Evolutionary conservation across 2,888 invertebrate species (phyloP).

Genomic region (Drosophila parthenogenetica): DNA sequence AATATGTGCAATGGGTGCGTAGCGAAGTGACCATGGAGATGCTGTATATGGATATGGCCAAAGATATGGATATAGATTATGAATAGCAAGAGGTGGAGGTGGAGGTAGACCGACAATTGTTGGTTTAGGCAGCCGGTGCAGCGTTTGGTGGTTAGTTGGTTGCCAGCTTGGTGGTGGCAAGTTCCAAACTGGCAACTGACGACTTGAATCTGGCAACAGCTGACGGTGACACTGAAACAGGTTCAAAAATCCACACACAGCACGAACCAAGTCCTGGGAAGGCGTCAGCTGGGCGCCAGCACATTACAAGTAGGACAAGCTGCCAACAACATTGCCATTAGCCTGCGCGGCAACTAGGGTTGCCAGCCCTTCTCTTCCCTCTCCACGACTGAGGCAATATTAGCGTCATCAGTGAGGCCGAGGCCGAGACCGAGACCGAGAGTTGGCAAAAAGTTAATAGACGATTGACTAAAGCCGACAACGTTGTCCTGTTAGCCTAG

Average conservation of each 20-base stretch:
- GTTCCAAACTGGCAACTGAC: slow-evolving; percentile 43
- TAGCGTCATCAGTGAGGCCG: slow-evolving; percentile 67
- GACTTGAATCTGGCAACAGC: slow-evolving; percentile 57
- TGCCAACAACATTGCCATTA: slow-evolving; percentile 79
- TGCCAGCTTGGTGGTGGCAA: slow-evolving; percentile 62
- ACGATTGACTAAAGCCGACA: slow-evolving; percentile 80
- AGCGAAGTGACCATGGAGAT: slow-evolving; percentile 47
- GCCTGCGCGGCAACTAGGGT: slow-evolving; percentile 23
- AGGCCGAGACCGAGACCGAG: slow-evolving; percentile 13
- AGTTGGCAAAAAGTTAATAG: slow-evolving; percentile 83
- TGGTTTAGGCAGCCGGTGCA: slow-evolving; percentile 80
- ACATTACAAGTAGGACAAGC: slow-evolving; percentile 81
- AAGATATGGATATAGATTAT: slow-evolving; percentile 5
- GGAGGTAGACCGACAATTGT: slow-evolving; percentile 81
- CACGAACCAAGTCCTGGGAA: slow-evolving; percentile 55
- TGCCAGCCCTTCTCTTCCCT: slow-evolving; percentile 14
- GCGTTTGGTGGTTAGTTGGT: slow-evolving; percentile 70
- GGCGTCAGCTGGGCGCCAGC: slow-evolving; percentile 77
- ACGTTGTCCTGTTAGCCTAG: slow-evolving; percentile 48
- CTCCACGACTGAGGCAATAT: slow-evolving; percentile 45
- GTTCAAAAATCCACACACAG: slow-evolving; percentile 70
- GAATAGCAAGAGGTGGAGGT: neutral
- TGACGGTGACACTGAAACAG: slow-evolving; percentile 71
- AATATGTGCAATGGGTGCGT: slow-evolving; percentile 82
- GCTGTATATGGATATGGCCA: slow-evolving; percentile 18